Conservation (phyloP, 1,140 invertebrate genomes). For the Lerema accius region DNA sequence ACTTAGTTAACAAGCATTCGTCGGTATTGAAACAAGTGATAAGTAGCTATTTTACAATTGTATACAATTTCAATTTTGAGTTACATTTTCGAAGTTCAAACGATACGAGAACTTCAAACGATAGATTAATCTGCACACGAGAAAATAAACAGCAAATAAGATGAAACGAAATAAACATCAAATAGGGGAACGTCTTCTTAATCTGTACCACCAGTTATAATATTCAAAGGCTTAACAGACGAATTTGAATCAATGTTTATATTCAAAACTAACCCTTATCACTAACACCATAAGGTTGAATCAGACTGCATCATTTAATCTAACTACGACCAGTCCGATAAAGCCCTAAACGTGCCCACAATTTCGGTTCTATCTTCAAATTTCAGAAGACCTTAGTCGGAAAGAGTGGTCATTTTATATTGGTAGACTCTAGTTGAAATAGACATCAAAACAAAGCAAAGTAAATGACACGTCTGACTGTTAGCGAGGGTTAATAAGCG, state of each 20-base stretch:
- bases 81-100: slow-evolving; percentile 2
- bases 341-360: slow-evolving; percentile 39
- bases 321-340: slow-evolving; percentile 43
- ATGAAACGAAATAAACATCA: slow-evolving; percentile 44
- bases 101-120: slow-evolving; percentile 10
- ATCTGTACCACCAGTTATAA: slow-evolving; percentile 55
- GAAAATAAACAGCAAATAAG: slow-evolving; percentile 13
- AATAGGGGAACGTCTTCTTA: slow-evolving; percentile 51
- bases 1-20: no score
- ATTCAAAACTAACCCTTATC: slow-evolving; percentile 46
- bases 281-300: slow-evolving; percentile 34
- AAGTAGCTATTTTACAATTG: no score
- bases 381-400: slow-evolving; percentile 18
- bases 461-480: background rate
- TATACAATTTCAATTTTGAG: no score
- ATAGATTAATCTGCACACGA: slow-evolving; percentile 5
- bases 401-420: slow-evolving; percentile 42
- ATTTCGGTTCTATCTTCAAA: slow-evolving; percentile 29
- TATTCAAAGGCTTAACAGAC: slow-evolving; percentile 42
- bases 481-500: background rate
- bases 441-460: slow-evolving; percentile 73
- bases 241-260: slow-evolving; percentile 26
- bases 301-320: slow-evolving; percentile 40
- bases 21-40: no score
- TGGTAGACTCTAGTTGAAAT: slow-evolving; percentile 58